Conservation (phyloP, 2,113 vertebrate species). For the Chrysemys picta region DNA sequence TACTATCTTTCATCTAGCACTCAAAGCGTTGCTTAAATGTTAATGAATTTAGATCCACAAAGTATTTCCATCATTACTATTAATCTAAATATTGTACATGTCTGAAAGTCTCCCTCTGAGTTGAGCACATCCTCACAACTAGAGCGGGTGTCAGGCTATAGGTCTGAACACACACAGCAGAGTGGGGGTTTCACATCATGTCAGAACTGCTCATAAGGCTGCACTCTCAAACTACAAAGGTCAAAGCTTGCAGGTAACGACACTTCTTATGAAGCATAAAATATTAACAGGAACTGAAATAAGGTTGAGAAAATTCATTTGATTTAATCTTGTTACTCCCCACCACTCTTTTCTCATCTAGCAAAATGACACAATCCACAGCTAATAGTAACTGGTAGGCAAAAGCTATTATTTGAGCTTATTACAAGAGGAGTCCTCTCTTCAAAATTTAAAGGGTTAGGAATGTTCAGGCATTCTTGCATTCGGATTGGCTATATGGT, state of each 20-base stretch:
- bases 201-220: rapidly evolving
- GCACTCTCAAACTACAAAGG: neutral
- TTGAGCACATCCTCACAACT: neutral
- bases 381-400: neutral
- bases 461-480: neutral
- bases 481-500: neutral
- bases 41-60: slow-evolving; percentile 5
- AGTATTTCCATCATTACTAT: slow-evolving; percentile 18
- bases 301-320: neutral
- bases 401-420: neutral
- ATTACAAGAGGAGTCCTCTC: neutral
- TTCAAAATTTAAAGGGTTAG: neutral
- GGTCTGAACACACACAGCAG: neutral
- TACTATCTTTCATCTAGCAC: slow-evolving; percentile 1
- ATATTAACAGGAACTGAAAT: rapidly evolving
- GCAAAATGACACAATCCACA: slow-evolving; percentile 29
- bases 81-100: slow-evolving; percentile 10
- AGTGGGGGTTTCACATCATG: neutral
- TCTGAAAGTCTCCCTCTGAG: neutral
- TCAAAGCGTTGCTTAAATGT: neutral
- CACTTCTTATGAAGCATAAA: neutral
- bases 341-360: neutral
- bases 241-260: neutral
- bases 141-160: rapidly evolving
- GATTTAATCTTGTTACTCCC: neutral